Base-by-base conservation (phyloP, 2,888 invertebrate species). In the Linnaemya vulpina region DNA sequence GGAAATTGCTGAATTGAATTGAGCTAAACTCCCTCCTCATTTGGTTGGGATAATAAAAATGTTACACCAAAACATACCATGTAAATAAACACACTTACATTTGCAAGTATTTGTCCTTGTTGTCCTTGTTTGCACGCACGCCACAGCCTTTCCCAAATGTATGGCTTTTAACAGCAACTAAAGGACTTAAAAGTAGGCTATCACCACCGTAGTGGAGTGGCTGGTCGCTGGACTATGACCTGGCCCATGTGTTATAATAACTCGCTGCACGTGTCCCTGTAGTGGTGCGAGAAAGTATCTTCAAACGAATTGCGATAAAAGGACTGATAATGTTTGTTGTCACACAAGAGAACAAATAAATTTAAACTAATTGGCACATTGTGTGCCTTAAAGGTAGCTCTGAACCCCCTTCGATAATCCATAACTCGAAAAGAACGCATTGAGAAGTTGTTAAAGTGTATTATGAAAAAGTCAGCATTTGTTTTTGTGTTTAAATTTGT, bases 351-450 rank as follows among this genome's bases (percentile, higher is more conserved):
- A 15, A 46, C 38, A 71, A 35, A 13, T 35, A 75, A 49, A 74
- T 43, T 22, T 13, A 63, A 70, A 76, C 55, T 82, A 82, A 82
- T 82, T 82, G 75, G 53, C 71, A n/a, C n/a, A 49, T 70, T 76
- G 63, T 76, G 70, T 76, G 70, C 76, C 82, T 71, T 76, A 35
- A 63, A 71, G 81, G 75, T 38, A 30, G 30, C 5, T 30, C 30
- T 3, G 30, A 30, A 5, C 30, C 30, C 30, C 30, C 30, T 30
- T 68, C 60, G 68, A 68, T 68, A 68, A 30, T 40, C 7, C 46
- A n/a, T 46, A 38, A 1, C 8, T 7, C 8, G 9, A 9, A 7
- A 38, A 38, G 8, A 38, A 38, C 1, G 38, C 9, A 38, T 38
- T 11, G 38, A 7, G 11, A 8, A 5, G 38, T 38, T 38, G 38